These are phyloP conservation scores for Euleptes europaea DNA, from an alignment of 2,113 vertebrate genomes.

Conservation along the genomic window DNA sequence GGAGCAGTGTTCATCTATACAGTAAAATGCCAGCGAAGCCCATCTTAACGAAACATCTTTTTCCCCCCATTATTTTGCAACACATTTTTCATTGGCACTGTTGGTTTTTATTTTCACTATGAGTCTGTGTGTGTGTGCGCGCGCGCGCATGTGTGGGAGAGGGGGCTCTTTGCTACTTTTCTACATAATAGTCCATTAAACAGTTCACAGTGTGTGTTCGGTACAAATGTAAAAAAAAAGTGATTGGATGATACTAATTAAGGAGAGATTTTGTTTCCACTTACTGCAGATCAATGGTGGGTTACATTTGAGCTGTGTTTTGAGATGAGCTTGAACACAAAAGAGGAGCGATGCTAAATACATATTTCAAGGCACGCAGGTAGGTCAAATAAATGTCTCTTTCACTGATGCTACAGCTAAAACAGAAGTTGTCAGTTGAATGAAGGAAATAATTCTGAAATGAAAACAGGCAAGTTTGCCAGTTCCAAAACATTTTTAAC, in stretches of 20 bases:
- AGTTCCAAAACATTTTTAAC: constrained; percentile 41
- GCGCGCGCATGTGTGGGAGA: neutral
- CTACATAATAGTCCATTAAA: constrained; percentile 85
- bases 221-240: constrained; percentile 82
- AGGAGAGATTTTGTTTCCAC: constrained; percentile 83
- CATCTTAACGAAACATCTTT: constrained; percentile 82
- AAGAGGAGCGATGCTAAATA: constrained; percentile 82
- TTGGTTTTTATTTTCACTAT: constrained; percentile 74
- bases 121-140: neutral
- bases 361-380: constrained; percentile 80
- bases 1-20: constrained; percentile 79
- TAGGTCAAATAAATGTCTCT: constrained; percentile 72
- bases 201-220: constrained; percentile 81
- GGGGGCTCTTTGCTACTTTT: constrained; percentile 72
- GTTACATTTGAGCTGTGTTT: constrained; percentile 78
- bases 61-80: constrained; percentile 78
- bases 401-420: constrained; percentile 55
- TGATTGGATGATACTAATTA: constrained; percentile 86
- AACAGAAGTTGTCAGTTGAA: constrained; percentile 40
- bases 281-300: constrained; percentile 82
- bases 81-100: constrained; percentile 83
- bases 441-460: constrained; percentile 51
- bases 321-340: constrained; percentile 78
- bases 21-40: constrained; percentile 78
- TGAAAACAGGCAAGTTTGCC: constrained; percentile 67